phyloP scores from a whole-genome alignment of 92 coral and sea anemone genomes.

The Umimayanthus kanabou region DNA sequence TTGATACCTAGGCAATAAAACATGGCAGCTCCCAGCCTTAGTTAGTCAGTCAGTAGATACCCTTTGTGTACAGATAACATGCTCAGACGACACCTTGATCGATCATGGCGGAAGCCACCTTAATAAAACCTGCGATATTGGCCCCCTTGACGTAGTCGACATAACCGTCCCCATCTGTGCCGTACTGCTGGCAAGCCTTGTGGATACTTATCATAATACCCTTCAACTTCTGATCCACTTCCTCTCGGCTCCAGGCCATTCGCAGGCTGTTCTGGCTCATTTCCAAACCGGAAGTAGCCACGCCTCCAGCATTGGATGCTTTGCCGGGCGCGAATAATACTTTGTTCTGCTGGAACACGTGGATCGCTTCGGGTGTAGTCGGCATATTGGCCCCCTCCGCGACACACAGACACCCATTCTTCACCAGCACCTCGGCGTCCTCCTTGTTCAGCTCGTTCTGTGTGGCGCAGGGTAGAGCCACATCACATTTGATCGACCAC shows the following conservation, averaged over 20 bases:
- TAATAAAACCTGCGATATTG: constrained; percentile 84
- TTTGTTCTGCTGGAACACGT: constrained; percentile 65
- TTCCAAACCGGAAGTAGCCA: constrained; percentile 88
- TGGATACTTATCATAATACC: constrained; percentile 57
- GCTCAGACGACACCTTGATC: constrained; percentile 75
- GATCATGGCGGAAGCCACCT: constrained; percentile 86
- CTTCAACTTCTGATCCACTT: constrained; percentile 71
- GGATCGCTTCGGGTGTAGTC: constrained; percentile 79
- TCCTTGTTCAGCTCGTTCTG: constrained; percentile 74
- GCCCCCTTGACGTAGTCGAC: constrained; percentile 88
- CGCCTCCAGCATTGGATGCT: constrained; percentile 90
- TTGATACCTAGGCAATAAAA: not conserved
- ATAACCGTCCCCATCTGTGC: constrained; percentile 61
- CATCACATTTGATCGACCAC: constrained; percentile 83
- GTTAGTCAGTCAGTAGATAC: not conserved
- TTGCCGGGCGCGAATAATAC: constrained; percentile 83
- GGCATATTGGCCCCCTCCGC: constrained; percentile 94
- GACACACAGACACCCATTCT: constrained; percentile 72
- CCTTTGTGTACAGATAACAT: not conserved
- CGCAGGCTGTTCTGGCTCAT: constrained; percentile 93
- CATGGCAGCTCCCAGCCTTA: not conserved
- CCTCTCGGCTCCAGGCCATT: constrained; percentile 74
- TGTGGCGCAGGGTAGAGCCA: constrained; percentile 87
- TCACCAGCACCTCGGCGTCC: constrained; percentile 82
- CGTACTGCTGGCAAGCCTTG: constrained; percentile 70